Evolutionary conservation across 2,888 invertebrate genomes (phyloP), one percentile per base, ranked within the genome.

Genomic region (Timandra comae): DNA sequence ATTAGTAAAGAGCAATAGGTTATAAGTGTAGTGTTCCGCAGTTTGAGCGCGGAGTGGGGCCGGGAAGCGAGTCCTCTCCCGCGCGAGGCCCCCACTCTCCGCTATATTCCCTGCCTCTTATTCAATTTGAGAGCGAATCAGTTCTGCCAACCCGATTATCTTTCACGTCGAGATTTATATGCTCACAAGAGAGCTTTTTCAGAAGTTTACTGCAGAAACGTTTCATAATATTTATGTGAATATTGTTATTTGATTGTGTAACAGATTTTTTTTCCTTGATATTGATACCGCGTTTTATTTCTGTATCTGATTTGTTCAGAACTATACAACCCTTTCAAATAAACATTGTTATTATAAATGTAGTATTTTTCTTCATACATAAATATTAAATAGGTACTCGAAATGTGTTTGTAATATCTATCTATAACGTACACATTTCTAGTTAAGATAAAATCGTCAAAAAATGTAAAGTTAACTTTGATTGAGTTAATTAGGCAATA

Each of bases 71-170:
- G 57, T 48, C 52, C 62, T 56, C 56, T 49, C 56, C 40, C 52
- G 43, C 53, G 45, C 33, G 38, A 45, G 52, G 56, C 53, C 43
- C 58, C 55, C 62, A 51, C 58, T 54, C 63, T 52, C 54, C 56
- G 65, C 61, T 72, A 67, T 70, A 67, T 70, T 69, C 67, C 67
- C 59, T 66, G 66, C 67, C 76, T 76, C 74, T 81, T 78, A 81
- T 82, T 81, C 78, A 81, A 82, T 81, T 81, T 82, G 77, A 64
- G 72, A 78, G 70, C 72, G 77, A 82, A 82, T 81, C 81, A 79
- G 79, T 78, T 76, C 76, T 72, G 67, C 74, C 76, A 80, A 80
- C 77, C 67, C 72, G 78, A 80, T 81, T 82, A 82, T 80, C 73
- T 79, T 72, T 69, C 74, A 75, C 71, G 74, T 73, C 71, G 63